Evolutionary conservation across 1,140 invertebrate genomes (phyloP).

Genomic region (Caenorhabditis remanei): DNA sequence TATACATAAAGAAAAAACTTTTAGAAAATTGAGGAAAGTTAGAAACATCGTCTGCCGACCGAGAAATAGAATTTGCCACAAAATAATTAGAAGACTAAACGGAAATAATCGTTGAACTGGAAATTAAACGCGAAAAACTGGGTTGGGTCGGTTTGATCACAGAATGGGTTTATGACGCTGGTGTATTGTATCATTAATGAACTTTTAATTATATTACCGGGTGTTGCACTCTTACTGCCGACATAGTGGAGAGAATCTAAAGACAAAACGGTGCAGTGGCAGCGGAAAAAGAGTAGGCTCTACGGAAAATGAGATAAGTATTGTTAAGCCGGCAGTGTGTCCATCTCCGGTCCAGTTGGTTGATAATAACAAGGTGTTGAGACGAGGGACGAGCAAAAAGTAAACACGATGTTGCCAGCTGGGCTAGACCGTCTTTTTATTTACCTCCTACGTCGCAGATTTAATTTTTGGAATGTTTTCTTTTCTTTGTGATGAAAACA

Average conservation of each 20-base stretch:
- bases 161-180: not conserved
- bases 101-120: constrained; percentile 23
- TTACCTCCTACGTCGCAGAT: constrained; percentile 39
- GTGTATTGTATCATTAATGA: constrained; percentile 21
- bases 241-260: not conserved
- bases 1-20: too few relatives aligned
- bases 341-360: constrained; percentile 47
- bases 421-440: not conserved
- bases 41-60: too few relatives aligned
- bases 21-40: too few relatives aligned
- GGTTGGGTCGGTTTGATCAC: constrained; percentile 7
- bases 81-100: constrained; percentile 20
- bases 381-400: constrained; percentile 20
- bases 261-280: not conserved
- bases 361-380: constrained; percentile 49
- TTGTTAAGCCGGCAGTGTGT: constrained; percentile 38
- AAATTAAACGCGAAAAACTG: constrained; percentile 25
- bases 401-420: constrained; percentile 27
- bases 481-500: not conserved
- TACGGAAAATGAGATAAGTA: constrained; percentile 49
- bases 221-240: not conserved
- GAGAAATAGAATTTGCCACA: not conserved
- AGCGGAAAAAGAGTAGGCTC: constrained; percentile 1
- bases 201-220: constrained; percentile 43
- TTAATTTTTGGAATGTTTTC: not conserved